A percentile compares a stretch with the other conserved stretches of the same genome.
phyloP scores from a whole-genome alignment of 2,797 vertebrate species.

The Cercopithecus mitis region DNA sequence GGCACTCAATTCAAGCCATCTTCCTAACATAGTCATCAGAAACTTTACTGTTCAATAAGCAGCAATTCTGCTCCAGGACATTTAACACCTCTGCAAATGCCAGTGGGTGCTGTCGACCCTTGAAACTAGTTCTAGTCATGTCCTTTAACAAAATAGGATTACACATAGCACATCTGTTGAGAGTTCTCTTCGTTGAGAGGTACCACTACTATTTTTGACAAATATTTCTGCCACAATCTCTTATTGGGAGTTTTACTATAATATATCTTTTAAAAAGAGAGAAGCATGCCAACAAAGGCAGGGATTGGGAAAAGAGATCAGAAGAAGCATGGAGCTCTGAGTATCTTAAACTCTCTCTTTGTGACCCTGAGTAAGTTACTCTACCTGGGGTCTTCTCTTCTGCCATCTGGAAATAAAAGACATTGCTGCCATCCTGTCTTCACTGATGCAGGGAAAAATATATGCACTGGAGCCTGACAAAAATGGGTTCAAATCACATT shows the following conservation, averaged over 20 bases:
- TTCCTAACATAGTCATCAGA: neutral
- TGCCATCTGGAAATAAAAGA: neutral
- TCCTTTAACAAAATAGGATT: neutral
- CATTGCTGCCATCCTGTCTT: neutral
- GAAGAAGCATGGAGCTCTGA: neutral
- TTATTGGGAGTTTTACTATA: neutral
- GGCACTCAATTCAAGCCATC: neutral
- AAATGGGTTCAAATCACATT: neutral
- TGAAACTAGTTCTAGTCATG: neutral
- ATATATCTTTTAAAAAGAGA: neutral
- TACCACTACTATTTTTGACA: neutral
- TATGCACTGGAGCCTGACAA: neutral
- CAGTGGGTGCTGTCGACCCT: neutral
- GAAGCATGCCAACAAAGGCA: neutral
- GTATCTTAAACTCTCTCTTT: neutral
- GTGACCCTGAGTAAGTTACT: neutral
- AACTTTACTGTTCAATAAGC: neutral
- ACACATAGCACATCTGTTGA: neutral
- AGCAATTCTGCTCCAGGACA: neutral
- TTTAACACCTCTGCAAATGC: neutral
- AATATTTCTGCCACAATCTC: neutral
- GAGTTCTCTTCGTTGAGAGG: neutral
- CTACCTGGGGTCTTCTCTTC: neutral
- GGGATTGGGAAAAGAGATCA: neutral
- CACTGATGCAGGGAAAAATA: neutral